Conservation (phyloP, 2,797 vertebrate genomes). For the Orestias chungarensis region DNA sequence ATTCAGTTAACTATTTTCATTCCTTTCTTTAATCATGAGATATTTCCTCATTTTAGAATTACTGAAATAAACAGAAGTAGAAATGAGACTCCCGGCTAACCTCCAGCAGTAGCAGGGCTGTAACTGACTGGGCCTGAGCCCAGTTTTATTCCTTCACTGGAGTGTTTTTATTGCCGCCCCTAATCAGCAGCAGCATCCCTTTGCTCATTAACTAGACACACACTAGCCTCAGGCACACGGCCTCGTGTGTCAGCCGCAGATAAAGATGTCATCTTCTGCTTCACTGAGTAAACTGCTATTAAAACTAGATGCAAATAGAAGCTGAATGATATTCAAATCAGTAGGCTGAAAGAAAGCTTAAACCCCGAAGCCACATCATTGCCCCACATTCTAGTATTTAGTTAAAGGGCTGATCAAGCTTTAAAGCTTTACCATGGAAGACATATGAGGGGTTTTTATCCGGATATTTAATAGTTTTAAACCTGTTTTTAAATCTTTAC, state of each 20-base stretch:
- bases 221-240: constrained; percentile 71
- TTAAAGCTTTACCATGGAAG: constrained; percentile 17
- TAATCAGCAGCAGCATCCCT: constrained; percentile 76
- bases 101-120: constrained; percentile 45
- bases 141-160: constrained; percentile 27
- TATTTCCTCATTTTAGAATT: background rate
- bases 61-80: constrained; percentile 11
- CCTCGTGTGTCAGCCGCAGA: constrained; percentile 74
- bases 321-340: constrained; percentile 70
- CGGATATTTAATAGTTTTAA: constrained; percentile 8
- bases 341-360: constrained; percentile 61
- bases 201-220: constrained; percentile 79
- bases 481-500: background rate
- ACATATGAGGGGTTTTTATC: constrained; percentile 14
- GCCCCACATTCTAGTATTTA: constrained; percentile 60
- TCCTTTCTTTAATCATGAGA: background rate
- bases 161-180: constrained; percentile 58
- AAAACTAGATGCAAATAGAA: constrained; percentile 72
- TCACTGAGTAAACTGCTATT: constrained; percentile 74
- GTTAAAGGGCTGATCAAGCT: constrained; percentile 37
- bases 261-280: constrained; percentile 80
- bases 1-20: background rate
- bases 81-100: constrained; percentile 34
- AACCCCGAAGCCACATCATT: constrained; percentile 66
- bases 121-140: constrained; percentile 25